Base-by-base conservation (phyloP, 2,797 vertebrate genomes). In the Borostomias antarcticus region DNA sequence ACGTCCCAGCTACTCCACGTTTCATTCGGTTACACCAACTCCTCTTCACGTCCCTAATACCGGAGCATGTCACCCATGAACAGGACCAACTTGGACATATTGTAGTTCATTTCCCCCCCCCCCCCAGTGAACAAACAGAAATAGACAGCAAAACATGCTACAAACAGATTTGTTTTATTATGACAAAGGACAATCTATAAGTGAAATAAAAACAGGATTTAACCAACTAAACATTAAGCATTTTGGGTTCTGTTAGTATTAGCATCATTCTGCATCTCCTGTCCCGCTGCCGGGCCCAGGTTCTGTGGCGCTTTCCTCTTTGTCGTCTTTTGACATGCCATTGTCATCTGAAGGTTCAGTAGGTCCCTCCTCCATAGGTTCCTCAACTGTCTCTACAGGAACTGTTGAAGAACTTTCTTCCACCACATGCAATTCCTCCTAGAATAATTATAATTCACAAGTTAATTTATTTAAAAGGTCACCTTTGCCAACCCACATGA, bases 331-430 rank as follows among this genome's bases (percentile, higher is more conserved):
- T 4, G 2, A 68, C 0, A 66, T 61, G 33, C 82, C 69, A 43
- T 52, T 68, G 0, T 3, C 28, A n/a, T 81, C 79, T 32, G 79
- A 60, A 0, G 62, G 45, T 58, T 84, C 85, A 0, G 79, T 51
- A 3, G 71, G 72, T 29, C 79, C 21, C 0, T 54, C 57, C 61
- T 89, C 88, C 83, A 87, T 85, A 2, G 67, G 67, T 17, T 89
- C 86, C 50, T 88, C 85, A 0, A 19, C 17, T 1, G 70, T 59
- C 29, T 88, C 82, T 4, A 73, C 62, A 25, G 72, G 60, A 6
- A 2, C 40, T 17, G 40, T 15, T 45, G 40, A 17, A n/a, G 13
- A 45, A 6, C 40, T 1, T 45, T 45, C 40, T 45, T 45, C 40
- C n/a, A 45, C 17, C 15, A n/a, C 40, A n/a, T 13, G 40, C 9